These are phyloP conservation scores for Aegotheles bennettii DNA, from an alignment of 2,113 vertebrate species.

Conservation along the genomic window DNA sequence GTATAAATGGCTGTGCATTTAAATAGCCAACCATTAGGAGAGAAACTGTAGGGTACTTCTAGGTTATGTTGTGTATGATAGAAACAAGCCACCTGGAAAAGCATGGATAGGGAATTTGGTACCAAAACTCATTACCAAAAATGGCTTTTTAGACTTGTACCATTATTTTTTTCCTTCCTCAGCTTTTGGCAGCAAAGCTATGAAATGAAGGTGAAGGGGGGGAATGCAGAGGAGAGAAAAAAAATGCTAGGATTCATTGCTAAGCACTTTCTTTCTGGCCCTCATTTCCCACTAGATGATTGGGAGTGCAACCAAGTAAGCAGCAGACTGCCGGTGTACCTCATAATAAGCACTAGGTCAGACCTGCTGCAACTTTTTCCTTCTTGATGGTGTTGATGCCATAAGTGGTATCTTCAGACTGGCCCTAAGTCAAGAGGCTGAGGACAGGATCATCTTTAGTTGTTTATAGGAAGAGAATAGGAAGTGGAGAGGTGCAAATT, in stretches of 20 bases:
- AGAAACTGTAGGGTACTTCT: background rate
- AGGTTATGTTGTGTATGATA: background rate
- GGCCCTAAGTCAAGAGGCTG: background rate
- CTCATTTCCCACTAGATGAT: background rate
- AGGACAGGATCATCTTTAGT: background rate
- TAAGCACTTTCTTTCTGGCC: background rate
- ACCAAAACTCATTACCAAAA: background rate
- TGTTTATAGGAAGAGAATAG: background rate
- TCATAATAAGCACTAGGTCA: background rate
- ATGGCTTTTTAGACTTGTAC: background rate
- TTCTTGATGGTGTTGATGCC: background rate
- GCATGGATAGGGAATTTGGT: background rate
- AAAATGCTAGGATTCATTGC: background rate
- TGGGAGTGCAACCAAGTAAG: background rate
- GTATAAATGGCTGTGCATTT: background rate
- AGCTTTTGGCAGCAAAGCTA: background rate
- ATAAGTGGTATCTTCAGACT: background rate
- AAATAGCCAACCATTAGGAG: background rate
- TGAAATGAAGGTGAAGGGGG: background rate
- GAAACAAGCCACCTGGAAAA: background rate
- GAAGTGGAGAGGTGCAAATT: background rate
- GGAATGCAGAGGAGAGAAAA: background rate
- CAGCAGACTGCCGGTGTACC: fast-evolving
- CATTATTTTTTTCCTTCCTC: background rate
- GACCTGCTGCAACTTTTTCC: background rate